Conservation (phyloP, 2,888 invertebrate species). For the Entomobrya proxima region DNA sequence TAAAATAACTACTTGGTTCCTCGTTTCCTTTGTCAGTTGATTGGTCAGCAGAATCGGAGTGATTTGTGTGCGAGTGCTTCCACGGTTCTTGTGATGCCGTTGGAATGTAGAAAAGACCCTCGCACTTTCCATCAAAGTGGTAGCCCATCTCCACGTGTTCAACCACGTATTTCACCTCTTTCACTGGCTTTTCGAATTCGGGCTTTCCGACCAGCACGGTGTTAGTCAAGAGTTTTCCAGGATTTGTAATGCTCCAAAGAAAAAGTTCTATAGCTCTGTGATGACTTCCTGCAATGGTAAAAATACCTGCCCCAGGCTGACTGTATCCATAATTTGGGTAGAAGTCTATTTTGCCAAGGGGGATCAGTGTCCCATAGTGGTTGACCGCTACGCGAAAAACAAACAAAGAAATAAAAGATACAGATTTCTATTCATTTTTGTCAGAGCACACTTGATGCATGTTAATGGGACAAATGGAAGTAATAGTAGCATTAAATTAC, state of each 20-base stretch:
- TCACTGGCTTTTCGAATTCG: constrained; percentile 64
- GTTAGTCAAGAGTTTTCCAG: constrained; percentile 62
- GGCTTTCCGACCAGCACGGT: constrained; percentile 55
- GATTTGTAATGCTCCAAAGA: constrained; percentile 68
- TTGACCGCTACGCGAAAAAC: no score
- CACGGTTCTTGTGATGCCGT: constrained; percentile 23
- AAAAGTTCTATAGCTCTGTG: constrained; percentile 68
- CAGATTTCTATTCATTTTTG: no score
- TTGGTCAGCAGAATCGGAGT: neutral
- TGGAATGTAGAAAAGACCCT: constrained; percentile 59
- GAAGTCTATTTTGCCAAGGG: constrained; percentile 68
- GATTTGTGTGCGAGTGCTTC: neutral
- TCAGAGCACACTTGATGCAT: no score
- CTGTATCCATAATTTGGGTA: constrained; percentile 71
- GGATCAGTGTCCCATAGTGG: constrained; percentile 71
- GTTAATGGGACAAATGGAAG: no score
- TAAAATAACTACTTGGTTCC: constrained; percentile 39
- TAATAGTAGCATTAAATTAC: no score
- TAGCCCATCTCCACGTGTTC: constrained; percentile 70
- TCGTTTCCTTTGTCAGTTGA: neutral
- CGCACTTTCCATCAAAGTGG: constrained; percentile 41
- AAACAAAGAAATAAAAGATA: no score
- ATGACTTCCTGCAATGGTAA: constrained; percentile 69
- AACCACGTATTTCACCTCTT: constrained; percentile 50
- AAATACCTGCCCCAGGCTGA: constrained; percentile 65